phyloP scores from a whole-genome alignment of 92 coral and sea anemone species.

The Palythoa grandis region DNA sequence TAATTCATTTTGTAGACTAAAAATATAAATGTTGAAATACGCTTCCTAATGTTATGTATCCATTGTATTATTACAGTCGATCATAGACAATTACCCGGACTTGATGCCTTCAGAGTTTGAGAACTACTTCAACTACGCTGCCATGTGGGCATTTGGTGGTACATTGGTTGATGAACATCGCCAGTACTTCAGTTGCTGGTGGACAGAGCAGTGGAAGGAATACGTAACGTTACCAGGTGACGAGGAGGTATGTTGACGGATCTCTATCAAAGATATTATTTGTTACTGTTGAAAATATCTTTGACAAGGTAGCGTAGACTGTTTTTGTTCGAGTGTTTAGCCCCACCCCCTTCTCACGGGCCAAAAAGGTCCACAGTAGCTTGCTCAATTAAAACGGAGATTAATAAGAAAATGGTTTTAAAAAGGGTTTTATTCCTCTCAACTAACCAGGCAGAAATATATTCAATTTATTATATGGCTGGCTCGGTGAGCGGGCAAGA shows the following conservation, averaged over 20 bases:
- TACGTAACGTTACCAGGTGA: slow-evolving; percentile 88
- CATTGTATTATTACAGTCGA: slow-evolving; percentile 69
- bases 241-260: slow-evolving; percentile 73
- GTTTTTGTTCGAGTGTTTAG: too few species aligned
- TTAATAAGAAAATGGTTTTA: too few species aligned
- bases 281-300: too few species aligned
- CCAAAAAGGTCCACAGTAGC: too few species aligned
- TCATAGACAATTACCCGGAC: slow-evolving; percentile 87
- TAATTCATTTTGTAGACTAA: neutral
- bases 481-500: too few species aligned
- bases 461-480: too few species aligned
- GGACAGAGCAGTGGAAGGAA: slow-evolving; percentile 93
- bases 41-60: neutral
- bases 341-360: too few species aligned
- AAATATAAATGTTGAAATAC: neutral
- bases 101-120: slow-evolving; percentile 91
- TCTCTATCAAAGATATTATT: neutral
- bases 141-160: slow-evolving; percentile 99
- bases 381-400: too few species aligned
- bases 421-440: too few species aligned
- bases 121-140: slow-evolving; percentile 94
- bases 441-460: too few species aligned
- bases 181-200: slow-evolving; percentile 93
- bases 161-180: slow-evolving; percentile 89
- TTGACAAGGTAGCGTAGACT: too few species aligned